Conservation (phyloP, 2,888 invertebrate species). For the Orthosia gothica region DNA sequence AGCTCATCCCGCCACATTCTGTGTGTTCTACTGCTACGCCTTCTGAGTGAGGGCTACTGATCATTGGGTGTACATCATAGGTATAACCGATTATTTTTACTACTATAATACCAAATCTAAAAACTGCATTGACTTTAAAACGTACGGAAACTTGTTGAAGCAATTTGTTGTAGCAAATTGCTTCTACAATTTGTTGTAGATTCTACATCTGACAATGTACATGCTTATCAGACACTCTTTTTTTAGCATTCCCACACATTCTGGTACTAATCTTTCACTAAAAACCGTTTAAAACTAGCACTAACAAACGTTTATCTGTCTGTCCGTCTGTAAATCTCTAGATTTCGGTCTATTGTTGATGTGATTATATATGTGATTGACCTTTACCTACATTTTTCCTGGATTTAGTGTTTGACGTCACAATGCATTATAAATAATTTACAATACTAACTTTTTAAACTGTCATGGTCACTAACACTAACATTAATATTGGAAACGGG, state of each 20-base stretch:
- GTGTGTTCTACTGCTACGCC: too few relatives aligned
- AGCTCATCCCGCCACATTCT: too few relatives aligned
- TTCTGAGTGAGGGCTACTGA: too few relatives aligned
- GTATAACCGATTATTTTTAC: too few relatives aligned
- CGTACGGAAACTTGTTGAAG: not conserved
- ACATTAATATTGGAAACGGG: too few relatives aligned
- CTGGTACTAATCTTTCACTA: not conserved
- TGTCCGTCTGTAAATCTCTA: not conserved
- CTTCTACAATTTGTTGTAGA: not conserved
- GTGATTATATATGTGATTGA: not conserved
- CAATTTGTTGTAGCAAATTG: not conserved
- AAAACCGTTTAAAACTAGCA: not conserved
- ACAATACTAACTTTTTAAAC: not conserved
- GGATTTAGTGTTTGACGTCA: not conserved
- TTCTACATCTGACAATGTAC: too few relatives aligned
- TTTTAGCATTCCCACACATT: not conserved
- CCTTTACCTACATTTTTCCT: not conserved
- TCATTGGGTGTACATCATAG: too few relatives aligned
- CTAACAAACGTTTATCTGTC: too few relatives aligned
- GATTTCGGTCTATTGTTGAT: constrained; percentile 9
- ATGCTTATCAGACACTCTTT: not conserved
- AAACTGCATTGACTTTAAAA: not conserved
- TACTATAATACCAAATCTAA: too few relatives aligned
- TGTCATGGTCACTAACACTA: too few relatives aligned
- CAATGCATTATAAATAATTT: not conserved